These are phyloP conservation scores for Muschampia plurimacula DNA, from an alignment of 2,888 invertebrate genomes.

Conservation along the genomic window DNA sequence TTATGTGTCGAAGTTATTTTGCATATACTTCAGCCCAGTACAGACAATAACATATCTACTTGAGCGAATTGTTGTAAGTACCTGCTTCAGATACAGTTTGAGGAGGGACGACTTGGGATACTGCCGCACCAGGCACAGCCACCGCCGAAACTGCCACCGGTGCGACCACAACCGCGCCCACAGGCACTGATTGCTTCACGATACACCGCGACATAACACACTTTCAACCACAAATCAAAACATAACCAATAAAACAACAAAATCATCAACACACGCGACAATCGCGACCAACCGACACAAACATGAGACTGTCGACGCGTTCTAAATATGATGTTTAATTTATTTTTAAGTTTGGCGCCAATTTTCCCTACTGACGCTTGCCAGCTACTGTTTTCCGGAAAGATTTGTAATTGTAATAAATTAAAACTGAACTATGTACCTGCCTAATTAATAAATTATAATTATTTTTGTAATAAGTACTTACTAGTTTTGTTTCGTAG, in stretches of 20 bases:
- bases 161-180: constrained; percentile 40
- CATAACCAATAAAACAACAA: constrained; percentile 45
- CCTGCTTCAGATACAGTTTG: constrained; percentile 28
- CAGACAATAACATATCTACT: too few species aligned
- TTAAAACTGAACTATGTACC: not conserved
- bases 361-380: constrained; percentile 67
- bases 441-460: too few species aligned
- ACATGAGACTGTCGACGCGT: constrained; percentile 80
- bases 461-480: not conserved
- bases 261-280: constrained; percentile 60
- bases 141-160: constrained; percentile 56
- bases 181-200: constrained; percentile 75
- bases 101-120: constrained; percentile 50
- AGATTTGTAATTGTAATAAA: constrained; percentile 36
- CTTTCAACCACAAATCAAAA: constrained; percentile 46
- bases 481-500: not conserved
- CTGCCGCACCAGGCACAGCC: constrained; percentile 46
- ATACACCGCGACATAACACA: constrained; percentile 78
- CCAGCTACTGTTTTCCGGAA: constrained; percentile 58
- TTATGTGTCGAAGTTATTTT: too few species aligned
- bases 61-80: not conserved
- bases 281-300: constrained; percentile 67
- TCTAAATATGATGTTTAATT: constrained; percentile 83
- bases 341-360: constrained; percentile 85
- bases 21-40: too few species aligned